Evolutionary conservation across 2,797 vertebrate species (phyloP), one percentile per base, ranked within the genome.

Genomic region (Coregonus sp.): DNA sequence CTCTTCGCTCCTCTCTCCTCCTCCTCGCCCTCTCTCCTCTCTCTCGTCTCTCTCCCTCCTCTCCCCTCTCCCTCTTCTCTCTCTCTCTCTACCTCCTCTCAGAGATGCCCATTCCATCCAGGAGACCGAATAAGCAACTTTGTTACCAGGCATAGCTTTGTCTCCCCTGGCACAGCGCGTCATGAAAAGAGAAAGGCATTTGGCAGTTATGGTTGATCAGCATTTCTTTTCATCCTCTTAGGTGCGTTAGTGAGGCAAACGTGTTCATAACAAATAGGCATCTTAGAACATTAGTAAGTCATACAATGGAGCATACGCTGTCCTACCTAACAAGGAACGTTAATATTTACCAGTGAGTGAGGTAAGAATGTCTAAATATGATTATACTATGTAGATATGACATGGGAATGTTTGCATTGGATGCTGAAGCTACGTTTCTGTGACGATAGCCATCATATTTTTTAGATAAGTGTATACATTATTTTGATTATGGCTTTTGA

Each of bases 141-240:
- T 59, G 87, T 91, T 90, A 84, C 90, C 91, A 90, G 89, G 91
- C 90, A 85, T 85, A 91, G 91, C 93, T 80, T 81, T 82, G 86
- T 92, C 91, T 92, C 92, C 87, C 80, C 91, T 82, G 82, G 86
- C 87, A 89, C 86, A 79, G 87, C 88, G 86, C 81, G 89, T 85
- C 85, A 87, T 86, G 86, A 88, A 70, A 77, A 79, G 56, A 83
- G 81, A 87, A 80, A 81, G 2, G 40, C 88, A 66, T 84, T 88
- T 85, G 81, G 78, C 90, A 90, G 89, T 86, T 89, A 89, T 91
- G 89, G 89, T 90, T 84, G 84, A 89, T 92, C 91, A 91, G 88
- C 91, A 77, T 78, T 87, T 89, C 78, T 85, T 79, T 61, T 86
- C 79, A 72, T 89, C 84, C 84, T 86, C 83, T 82, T 69, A 70